Conservation (phyloP, 2,888 invertebrate genomes). For the Conchocele bisecta region DNA sequence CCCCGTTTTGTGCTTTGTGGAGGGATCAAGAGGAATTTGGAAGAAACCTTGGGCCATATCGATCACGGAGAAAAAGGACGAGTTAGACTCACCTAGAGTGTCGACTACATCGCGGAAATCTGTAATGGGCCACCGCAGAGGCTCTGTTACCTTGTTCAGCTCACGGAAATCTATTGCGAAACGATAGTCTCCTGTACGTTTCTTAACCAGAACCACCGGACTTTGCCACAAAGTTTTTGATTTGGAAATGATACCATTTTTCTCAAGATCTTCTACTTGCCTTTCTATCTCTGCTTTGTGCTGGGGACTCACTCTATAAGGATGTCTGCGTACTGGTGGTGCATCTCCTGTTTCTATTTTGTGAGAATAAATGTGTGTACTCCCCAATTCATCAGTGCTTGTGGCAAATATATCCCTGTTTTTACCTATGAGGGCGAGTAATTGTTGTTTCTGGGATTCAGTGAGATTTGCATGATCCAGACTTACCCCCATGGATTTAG, state of each 20-base stretch:
- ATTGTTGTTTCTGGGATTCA: slow-evolving; percentile 19
- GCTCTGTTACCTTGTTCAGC: slow-evolving; percentile 42
- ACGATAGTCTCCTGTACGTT: slow-evolving; percentile 42
- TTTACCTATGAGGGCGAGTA: slow-evolving; percentile 28
- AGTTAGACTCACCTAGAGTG: slow-evolving; percentile 31
- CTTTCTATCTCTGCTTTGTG: slow-evolving; percentile 31
- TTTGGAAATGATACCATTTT: slow-evolving; percentile 45
- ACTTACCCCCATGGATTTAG: slow-evolving; percentile 21
- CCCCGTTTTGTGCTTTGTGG: slow-evolving; percentile 44
- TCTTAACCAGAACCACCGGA: slow-evolving; percentile 48
- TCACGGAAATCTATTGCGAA: slow-evolving; percentile 54
- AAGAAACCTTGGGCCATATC: slow-evolving; percentile 53
- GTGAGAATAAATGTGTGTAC: slow-evolving; percentile 41
- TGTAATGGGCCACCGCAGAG: slow-evolving; percentile 43
- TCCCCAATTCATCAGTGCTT: slow-evolving; percentile 41
- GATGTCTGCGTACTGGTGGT: slow-evolving; percentile 28
- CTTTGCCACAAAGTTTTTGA: slow-evolving; percentile 46
- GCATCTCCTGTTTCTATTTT: slow-evolving; percentile 48
- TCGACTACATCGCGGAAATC: slow-evolving; percentile 47
- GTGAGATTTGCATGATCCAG: slow-evolving; percentile 22
- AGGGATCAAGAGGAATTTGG: slow-evolving; percentile 44
- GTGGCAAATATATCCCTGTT: slow-evolving; percentile 51
- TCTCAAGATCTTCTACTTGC: slow-evolving; percentile 46
- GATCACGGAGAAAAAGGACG: slow-evolving; percentile 27
- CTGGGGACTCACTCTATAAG: slow-evolving; percentile 33